Percentiles rank a stretch among this genome's conserved stretches.
Conservation (phyloP, 2,888 invertebrate species). For the Macaria notata region DNA sequence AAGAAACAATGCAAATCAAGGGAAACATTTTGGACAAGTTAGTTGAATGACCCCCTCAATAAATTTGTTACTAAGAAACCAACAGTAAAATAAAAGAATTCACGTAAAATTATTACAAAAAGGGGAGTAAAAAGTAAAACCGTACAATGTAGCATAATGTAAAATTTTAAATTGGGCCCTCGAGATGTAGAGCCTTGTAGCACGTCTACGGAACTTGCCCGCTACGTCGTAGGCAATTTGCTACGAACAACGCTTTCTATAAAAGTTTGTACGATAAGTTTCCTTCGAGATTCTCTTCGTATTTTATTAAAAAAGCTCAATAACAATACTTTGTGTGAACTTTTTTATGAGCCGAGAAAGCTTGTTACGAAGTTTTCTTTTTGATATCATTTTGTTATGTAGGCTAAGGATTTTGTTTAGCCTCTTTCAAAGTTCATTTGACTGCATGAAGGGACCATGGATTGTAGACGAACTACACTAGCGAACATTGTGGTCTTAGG, state of each 20-base stretch:
- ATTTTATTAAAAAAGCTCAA: neutral
- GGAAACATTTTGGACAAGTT: too few relatives aligned
- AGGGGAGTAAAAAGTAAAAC: neutral
- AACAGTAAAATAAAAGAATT: too few relatives aligned
- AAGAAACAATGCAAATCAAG: too few relatives aligned
- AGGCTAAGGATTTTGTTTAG: too few relatives aligned
- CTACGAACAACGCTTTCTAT: conserved; percentile 2
- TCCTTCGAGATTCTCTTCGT: neutral
- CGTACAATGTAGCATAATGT: neutral
- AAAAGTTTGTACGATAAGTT: conserved; percentile 10
- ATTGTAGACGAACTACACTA: too few relatives aligned
- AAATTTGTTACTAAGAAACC: too few relatives aligned
- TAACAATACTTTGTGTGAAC: neutral
- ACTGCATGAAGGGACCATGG: too few relatives aligned
- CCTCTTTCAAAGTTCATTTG: too few relatives aligned
- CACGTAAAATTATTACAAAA: too few relatives aligned
- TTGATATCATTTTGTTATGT: neutral
- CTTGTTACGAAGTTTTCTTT: conserved; percentile 2
- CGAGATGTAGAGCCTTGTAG: conserved; percentile 7
- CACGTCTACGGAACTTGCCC: conserved; percentile 37
- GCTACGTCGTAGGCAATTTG: conserved; percentile 35
- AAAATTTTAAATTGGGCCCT: neutral
- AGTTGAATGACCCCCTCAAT: too few relatives aligned
- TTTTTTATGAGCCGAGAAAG: neutral
- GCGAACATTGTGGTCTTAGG: too few relatives aligned